phyloP scores from a whole-genome alignment of 2,113 vertebrate genomes.

The Plestiodon gilberti region DNA sequence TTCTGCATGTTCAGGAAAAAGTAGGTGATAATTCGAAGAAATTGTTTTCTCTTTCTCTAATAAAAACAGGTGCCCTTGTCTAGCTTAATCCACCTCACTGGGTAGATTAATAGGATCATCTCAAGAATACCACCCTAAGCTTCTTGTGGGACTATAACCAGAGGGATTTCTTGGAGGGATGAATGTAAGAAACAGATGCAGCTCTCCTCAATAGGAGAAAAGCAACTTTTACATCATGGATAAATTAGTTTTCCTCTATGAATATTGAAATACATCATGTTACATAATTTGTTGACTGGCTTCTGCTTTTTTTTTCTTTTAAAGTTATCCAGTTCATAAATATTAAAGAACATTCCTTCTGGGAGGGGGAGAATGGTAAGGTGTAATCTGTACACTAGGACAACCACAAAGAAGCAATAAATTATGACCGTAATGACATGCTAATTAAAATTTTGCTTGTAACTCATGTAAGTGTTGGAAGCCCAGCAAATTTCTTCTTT shows the following conservation, averaged over 20 bases:
- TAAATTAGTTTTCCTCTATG: background rate
- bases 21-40: background rate
- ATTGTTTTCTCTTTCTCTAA: background rate
- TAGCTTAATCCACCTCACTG: background rate
- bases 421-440: slow-evolving; percentile 91
- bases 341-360: slow-evolving; percentile 55
- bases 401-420: slow-evolving; percentile 88
- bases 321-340: slow-evolving; percentile 60
- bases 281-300: slow-evolving; percentile 24
- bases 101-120: background rate
- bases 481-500: slow-evolving; percentile 90
- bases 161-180: background rate
- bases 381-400: slow-evolving; percentile 80
- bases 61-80: background rate
- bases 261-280: background rate
- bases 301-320: slow-evolving; percentile 33
- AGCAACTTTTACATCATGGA: slow-evolving; percentile 7
- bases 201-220: background rate
- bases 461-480: slow-evolving; percentile 96
- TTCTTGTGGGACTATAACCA: background rate
- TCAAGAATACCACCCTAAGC: background rate
- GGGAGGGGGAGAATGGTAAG: slow-evolving; percentile 47
- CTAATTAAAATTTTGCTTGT: slow-evolving; percentile 99
- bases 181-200: background rate
- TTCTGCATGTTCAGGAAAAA: background rate